Base-by-base conservation (phyloP, 1,140 invertebrate genomes). In the Pygmarrhopalites habei region DNA sequence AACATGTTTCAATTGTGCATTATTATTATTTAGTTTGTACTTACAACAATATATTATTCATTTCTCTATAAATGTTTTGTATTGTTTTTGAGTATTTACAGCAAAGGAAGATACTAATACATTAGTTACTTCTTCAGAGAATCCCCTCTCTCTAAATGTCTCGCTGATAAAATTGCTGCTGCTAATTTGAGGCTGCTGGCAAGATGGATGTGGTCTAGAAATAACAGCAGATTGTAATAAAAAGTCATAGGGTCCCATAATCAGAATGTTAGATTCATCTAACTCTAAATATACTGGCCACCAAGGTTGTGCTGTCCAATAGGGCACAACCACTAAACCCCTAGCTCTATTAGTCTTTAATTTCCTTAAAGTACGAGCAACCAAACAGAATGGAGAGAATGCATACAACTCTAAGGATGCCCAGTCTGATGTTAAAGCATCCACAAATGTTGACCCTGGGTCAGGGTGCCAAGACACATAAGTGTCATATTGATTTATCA, bases 331-430 rank as follows among this genome's bases (percentile, higher is more conserved):
- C n/a, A 64, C 10, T 2, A 64, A 1, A 15, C 41, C 43, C 1
- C 1, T 21, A 1, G 62, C 55, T 44, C 35, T 47, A 2, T 64
- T 41, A 21, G 29, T n/a, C 10, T n/a, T 15, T 1, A 46, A 30
- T 35, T 64, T 57, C 17, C 44, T 39, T 2, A 64, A 15, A 15
- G 25, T 28, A 47, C 32, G 14, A 7, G 39, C 23, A 1, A 64
- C 53, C 10, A 58, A 30, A 21, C 23, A 46, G 26, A 64, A 64
- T 26, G 62, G 62, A 35, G 62, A 55, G 25, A 64, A 64, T 4
- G 58, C 58, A 39, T 60, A 60, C 14, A 49, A 49, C 1, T 32
- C 4, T 28, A 53, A 23, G 12, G 30, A 25, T 12, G 21, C 35
- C 58, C 47, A 60, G 3, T 23, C 2, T 1, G 32, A 0, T 2